Evolutionary conservation across 2,888 invertebrate species (phyloP).

Genomic region (Mellilla xanthometata): DNA sequence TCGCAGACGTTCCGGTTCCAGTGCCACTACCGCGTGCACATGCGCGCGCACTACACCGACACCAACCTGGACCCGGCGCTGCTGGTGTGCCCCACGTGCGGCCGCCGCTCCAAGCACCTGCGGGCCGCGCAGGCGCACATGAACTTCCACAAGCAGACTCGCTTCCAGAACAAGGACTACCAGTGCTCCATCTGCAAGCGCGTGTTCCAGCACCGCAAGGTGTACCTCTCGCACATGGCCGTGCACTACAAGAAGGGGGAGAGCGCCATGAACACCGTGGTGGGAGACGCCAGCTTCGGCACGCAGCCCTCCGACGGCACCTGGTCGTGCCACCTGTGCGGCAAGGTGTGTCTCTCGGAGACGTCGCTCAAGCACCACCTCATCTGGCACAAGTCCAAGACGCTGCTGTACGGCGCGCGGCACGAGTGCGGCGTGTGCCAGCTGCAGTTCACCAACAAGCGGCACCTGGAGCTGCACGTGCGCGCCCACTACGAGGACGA

Average conservation of each 20-base stretch:
- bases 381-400: conserved; percentile 71
- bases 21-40: conserved; percentile 71
- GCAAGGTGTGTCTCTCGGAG: conserved; percentile 70
- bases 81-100: conserved; percentile 70
- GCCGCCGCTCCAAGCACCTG: conserved; percentile 69
- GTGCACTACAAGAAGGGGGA: conserved; percentile 74
- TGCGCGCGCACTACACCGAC: conserved; percentile 70
- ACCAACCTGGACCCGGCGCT: conserved; percentile 63
- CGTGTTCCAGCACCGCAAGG: conserved; percentile 67
- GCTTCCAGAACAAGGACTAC: conserved; percentile 74
- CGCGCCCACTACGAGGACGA: conserved; percentile 77
- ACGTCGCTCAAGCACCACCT: conserved; percentile 69
- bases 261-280: conserved; percentile 60
- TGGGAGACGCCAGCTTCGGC: conserved; percentile 46
- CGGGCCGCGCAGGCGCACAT: conserved; percentile 74
- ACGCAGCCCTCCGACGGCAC: conserved; percentile 48
- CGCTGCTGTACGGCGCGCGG: conserved; percentile 62
- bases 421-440: conserved; percentile 75
- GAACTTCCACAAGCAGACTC: conserved; percentile 75
- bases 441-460: conserved; percentile 72
- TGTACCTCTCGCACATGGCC: conserved; percentile 74
- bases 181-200: conserved; percentile 74
- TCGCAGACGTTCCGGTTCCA: conserved; percentile 74
- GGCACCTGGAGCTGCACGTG: conserved; percentile 68
- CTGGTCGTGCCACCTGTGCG: conserved; percentile 69